Base-by-base conservation (phyloP, 2,113 vertebrate species). In the Condylura cristata region DNA sequence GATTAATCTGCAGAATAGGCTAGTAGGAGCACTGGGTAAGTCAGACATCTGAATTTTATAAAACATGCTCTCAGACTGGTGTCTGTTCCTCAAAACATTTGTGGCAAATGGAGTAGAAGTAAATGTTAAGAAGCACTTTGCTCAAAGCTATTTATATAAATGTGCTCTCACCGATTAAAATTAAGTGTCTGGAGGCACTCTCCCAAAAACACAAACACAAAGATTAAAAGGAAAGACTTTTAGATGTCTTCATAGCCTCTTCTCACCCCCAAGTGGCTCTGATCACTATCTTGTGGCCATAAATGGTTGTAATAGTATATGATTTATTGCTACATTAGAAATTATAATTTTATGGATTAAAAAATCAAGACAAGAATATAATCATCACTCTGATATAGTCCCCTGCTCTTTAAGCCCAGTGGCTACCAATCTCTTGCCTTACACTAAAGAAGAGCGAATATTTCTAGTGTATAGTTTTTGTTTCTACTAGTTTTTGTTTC, bases 121-220 rank as follows among this genome's bases (percentile, higher is more conserved):
- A 95, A 95, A 85, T 85, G 90, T 90, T 98, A 98, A 98, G 96
- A 98, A 97, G 98, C 96, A 96, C 98, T 98, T 97, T 97, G 82
- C 92, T n/a, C 91, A 97, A 98, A 98, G 98, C 97, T 96, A 94
- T 98, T 98, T 98, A 86, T 90, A 32, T 95, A 98, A 98, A 96
- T 96, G 90, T 97, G 93, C 96, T 12, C 61, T 87, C 86, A 96
- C 92, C 97, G 97, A 98, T 97, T 96, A 97, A 96, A 98, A 96
- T 93, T 96, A 98, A 98, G 96, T 97, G 96, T 97, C 96, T 95
- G 95, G 95, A 96, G 96, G 78, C 97, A 97, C 96, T 97, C 96
- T 97, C 94, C 80, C 93, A 90, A 96, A 95, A 96, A 86, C n/a
- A 28, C 58, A 71, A 79, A 94, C 68, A 76, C 97, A 97, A 78